These are phyloP conservation scores for Larimichthys polyactis DNA, from an alignment of 2,113 vertebrate genomes.

Conservation along the genomic window DNA sequence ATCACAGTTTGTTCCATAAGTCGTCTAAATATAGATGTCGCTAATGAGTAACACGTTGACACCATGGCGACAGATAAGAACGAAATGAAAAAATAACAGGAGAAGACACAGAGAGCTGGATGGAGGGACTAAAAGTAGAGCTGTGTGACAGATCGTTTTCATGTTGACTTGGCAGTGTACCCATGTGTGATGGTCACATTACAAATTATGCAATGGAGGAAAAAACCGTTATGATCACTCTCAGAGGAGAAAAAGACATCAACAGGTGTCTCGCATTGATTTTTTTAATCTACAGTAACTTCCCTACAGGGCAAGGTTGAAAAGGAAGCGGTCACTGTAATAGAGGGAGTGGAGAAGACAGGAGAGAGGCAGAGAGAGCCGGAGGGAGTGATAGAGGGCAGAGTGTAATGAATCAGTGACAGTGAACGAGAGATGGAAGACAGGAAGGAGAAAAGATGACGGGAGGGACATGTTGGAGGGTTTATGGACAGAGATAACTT, in stretches of 20 bases:
- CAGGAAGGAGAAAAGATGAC: background rate
- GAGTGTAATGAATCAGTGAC: slow-evolving; percentile 26
- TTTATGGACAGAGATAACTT: slow-evolving; percentile 56
- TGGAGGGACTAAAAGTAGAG: slow-evolving; percentile 13
- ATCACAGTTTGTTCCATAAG: slow-evolving; percentile 34
- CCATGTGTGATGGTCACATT: slow-evolving; percentile 16
- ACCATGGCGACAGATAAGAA: slow-evolving; percentile 27
- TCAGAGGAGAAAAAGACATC: background rate
- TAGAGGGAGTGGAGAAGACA: slow-evolving; percentile 6
- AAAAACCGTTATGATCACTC: background rate
- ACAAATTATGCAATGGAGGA: slow-evolving; percentile 10
- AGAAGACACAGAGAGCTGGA: background rate
- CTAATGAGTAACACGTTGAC: slow-evolving; percentile 16
- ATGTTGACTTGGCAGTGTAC: slow-evolving; percentile 48
- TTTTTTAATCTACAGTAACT: background rate
- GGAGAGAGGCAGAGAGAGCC: slow-evolving; percentile 5
- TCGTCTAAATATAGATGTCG: slow-evolving; percentile 48
- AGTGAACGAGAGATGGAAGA: background rate
- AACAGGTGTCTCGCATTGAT: background rate
- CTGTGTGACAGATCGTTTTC: slow-evolving; percentile 37
- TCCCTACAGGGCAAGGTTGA: no score
- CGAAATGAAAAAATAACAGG: background rate
- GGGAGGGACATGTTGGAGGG: background rate
- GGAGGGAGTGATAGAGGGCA: slow-evolving; percentile 6
- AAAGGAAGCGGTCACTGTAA: background rate